Conservation (phyloP, 1,140 invertebrate genomes). For the honey bee (Apis mellifera) region DNA sequence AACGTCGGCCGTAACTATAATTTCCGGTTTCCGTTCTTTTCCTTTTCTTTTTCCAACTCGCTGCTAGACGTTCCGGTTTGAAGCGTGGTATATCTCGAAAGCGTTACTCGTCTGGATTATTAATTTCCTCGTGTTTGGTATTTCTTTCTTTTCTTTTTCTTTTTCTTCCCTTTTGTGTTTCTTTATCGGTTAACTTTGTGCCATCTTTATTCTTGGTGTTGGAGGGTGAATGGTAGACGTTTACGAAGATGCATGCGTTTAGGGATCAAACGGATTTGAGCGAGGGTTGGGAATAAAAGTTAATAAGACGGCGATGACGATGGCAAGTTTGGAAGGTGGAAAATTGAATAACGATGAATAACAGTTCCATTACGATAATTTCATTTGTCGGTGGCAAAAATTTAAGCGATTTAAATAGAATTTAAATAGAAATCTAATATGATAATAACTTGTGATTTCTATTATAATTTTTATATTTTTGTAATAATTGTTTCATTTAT, state of each 20-base stretch:
- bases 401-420: no score
- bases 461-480: no score
- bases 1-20: constrained; percentile 44
- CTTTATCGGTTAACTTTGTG: constrained; percentile 3
- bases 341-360: background rate
- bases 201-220: background rate
- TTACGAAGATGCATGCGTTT: constrained; percentile 10
- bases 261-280: background rate
- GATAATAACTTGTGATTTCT: no score
- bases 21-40: constrained; percentile 12
- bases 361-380: background rate
- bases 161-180: background rate
- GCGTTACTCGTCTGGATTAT: constrained; percentile 28
- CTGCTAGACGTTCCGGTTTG: background rate
- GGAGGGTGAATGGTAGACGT: background rate
- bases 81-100: constrained; percentile 32
- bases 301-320: background rate
- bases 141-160: background rate
- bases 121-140: constrained; percentile 25
- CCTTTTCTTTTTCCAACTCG: no score
- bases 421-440: no score
- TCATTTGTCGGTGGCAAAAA: background rate
- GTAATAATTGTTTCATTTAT: no score
- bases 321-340: background rate
- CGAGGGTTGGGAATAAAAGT: background rate